Conservation (phyloP, 1,140 invertebrate species). For the Meloidogyne exigua region DNA sequence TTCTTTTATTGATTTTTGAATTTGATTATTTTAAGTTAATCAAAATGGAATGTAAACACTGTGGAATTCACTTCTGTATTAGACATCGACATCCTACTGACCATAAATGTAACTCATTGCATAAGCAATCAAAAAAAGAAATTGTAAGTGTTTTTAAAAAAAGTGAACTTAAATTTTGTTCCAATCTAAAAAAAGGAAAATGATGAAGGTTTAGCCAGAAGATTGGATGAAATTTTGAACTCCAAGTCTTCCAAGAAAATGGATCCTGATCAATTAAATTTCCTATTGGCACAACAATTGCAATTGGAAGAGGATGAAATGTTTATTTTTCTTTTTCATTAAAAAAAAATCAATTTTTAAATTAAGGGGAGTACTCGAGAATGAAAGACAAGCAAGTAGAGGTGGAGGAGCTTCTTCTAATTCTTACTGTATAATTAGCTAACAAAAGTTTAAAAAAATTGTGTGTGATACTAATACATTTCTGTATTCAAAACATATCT, state of each 20-base stretch:
- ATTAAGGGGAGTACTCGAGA: neutral
- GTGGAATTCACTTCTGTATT: constrained; percentile 17
- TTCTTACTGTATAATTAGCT: constrained; percentile 3
- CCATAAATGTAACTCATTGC: neutral
- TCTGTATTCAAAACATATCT: too few relatives aligned
- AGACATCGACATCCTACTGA: constrained; percentile 19
- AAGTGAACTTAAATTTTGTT: too few relatives aligned
- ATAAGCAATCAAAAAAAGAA: neutral
- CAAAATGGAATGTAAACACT: constrained; percentile 2
- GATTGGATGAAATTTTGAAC: neutral
- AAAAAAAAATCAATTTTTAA: too few relatives aligned
- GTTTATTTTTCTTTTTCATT: neutral
- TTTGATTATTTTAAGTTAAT: too few relatives aligned
- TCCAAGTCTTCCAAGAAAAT: neutral
- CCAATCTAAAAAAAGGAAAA: neutral
- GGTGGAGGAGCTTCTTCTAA: constrained; percentile 14
- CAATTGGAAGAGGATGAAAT: constrained; percentile 17
- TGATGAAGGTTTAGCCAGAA: neutral
- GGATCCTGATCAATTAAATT: constrained; percentile 9
- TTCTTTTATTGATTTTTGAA: too few relatives aligned
- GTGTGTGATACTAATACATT: too few relatives aligned
- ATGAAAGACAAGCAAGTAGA: neutral
- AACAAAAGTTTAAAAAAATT: neutral
- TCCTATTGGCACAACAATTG: constrained; percentile 19
- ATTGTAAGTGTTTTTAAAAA: neutral